Conservation (phyloP, 2,113 vertebrate genomes). For the Catagonus wagneri region DNA sequence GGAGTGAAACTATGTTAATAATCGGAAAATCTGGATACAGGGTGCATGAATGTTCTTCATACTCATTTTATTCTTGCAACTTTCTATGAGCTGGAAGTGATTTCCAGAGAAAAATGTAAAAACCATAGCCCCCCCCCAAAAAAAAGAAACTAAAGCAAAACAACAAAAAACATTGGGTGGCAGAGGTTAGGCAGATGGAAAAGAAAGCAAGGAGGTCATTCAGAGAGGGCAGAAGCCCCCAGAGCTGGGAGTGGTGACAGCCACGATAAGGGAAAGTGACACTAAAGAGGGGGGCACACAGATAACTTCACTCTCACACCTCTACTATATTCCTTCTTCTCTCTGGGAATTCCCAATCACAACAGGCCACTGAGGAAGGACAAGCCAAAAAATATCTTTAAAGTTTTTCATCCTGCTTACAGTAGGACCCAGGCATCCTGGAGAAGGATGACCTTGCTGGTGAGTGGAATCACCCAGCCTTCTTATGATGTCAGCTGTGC, state of each 20-base stretch:
- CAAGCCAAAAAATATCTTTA: not conserved
- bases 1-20: not conserved
- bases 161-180: not conserved
- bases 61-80: not conserved
- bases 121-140: not conserved
- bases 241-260: not conserved
- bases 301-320: accelerated
- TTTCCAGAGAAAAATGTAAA: not conserved
- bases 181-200: not conserved
- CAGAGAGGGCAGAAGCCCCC: not conserved
- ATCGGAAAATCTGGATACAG: not conserved
- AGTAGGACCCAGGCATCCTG: not conserved
- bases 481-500: slow-evolving; percentile 66
- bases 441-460: not conserved
- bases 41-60: not conserved
- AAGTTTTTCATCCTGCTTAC: not conserved
- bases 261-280: not conserved
- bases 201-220: not conserved
- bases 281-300: not conserved
- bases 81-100: not conserved
- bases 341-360: not conserved
- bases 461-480: not conserved
- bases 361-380: not conserved
- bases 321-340: not conserved
- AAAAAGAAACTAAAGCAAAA: not conserved